These are phyloP conservation scores for Osmerus eperlanus DNA, from an alignment of 2,113 vertebrate species.

Conservation along the genomic window DNA sequence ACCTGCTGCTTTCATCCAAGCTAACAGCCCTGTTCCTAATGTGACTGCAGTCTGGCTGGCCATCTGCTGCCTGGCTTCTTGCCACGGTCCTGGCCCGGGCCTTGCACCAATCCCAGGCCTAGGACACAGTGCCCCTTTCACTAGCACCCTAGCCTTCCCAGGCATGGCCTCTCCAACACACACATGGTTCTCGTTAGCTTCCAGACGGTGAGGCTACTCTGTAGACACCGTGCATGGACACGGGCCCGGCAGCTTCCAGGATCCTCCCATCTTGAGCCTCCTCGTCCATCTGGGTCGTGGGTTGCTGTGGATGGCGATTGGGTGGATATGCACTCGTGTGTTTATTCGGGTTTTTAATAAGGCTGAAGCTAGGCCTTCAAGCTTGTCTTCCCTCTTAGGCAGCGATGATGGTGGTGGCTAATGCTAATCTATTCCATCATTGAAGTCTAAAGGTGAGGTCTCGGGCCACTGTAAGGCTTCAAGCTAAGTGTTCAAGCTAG, in stretches of 20 bases:
- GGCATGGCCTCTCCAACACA: constrained; percentile 33
- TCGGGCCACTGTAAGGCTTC: constrained; percentile 1
- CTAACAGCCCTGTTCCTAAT: constrained; percentile 64
- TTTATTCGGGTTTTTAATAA: too few relatives aligned
- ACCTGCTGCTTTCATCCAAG: constrained; percentile 64
- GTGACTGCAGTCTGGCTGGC: constrained; percentile 68
- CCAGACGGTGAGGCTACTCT: constrained; percentile 38
- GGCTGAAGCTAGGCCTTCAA: too few relatives aligned
- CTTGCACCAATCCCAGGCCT: constrained; percentile 42
- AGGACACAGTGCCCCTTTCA: constrained; percentile 51
- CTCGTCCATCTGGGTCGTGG: too few relatives aligned
- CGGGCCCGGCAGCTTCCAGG: too few relatives aligned
- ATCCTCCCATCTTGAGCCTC: too few relatives aligned
- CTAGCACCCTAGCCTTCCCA: constrained; percentile 29
- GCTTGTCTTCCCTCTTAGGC: too few relatives aligned
- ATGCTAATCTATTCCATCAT: too few relatives aligned
- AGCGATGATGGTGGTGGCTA: too few relatives aligned
- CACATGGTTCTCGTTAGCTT: constrained; percentile 52
- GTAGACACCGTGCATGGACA: constrained; percentile 27
- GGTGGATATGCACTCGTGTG: too few relatives aligned
- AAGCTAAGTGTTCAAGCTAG: too few relatives aligned
- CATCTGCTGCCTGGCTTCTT: constrained; percentile 75
- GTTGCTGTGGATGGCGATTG: too few relatives aligned
- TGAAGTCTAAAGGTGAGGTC: constrained; percentile 18
- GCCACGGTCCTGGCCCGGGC: constrained; percentile 55